Evolutionary conservation across 2,888 invertebrate species (phyloP).

Genomic region (Cinara cedri): DNA sequence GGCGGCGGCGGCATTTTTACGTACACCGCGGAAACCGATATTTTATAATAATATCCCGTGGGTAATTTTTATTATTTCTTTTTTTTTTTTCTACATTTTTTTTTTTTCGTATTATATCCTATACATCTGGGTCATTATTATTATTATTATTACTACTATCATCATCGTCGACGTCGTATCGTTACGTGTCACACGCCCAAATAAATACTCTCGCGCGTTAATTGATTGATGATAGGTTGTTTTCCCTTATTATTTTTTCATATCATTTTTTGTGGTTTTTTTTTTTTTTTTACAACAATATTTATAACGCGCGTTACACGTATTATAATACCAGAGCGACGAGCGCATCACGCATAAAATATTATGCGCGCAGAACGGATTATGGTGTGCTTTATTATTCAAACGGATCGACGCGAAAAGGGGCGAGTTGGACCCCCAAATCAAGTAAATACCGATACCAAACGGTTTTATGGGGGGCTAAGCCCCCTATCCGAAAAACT

Average conservation of each 20-base stretch:
- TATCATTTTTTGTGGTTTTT: not conserved
- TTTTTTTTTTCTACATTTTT: not conserved
- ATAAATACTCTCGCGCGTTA: slow-evolving; percentile 8
- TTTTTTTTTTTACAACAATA: not conserved
- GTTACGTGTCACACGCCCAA: slow-evolving; percentile 27
- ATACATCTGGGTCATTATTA: not conserved
- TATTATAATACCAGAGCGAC: not conserved
- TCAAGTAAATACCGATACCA: too few species aligned
- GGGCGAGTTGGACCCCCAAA: too few species aligned
- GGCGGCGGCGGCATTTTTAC: not conserved
- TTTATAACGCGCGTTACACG: not conserved
- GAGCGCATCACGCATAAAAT: not conserved
- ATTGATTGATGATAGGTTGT: slow-evolving; percentile 39
- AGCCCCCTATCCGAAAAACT: too few species aligned
- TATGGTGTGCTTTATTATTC: too few species aligned
- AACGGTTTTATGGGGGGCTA: too few species aligned
- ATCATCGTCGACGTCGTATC: not conserved
- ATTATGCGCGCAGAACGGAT: too few species aligned
- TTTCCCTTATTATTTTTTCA: not conserved
- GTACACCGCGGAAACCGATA: not conserved
- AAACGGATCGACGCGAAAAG: too few species aligned
- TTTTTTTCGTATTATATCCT: not conserved
- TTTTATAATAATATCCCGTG: not conserved
- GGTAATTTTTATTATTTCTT: not conserved
- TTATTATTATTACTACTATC: not conserved